Percentiles rank a stretch among this genome's conserved stretches.
Conservation (phyloP, 2,888 invertebrate species). For the Oscheius onirici region DNA sequence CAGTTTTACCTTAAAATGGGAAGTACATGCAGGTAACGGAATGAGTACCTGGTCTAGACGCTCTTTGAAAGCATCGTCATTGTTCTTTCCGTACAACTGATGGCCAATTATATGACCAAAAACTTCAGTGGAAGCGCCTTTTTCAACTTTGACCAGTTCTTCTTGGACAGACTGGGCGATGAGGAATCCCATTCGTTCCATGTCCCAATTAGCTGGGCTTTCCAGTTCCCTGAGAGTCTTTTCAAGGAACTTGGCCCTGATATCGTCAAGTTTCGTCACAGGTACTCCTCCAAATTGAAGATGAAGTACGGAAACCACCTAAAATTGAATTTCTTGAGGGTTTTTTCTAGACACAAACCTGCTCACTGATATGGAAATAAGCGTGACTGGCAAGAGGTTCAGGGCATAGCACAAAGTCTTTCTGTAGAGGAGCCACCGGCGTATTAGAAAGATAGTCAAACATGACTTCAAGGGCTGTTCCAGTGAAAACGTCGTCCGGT, state of each 20-base stretch:
- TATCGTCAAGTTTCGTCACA: slow-evolving; percentile 53
- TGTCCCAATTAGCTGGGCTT: slow-evolving; percentile 78
- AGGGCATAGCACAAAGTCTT: slow-evolving; percentile 62
- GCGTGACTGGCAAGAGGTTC: slow-evolving; percentile 61
- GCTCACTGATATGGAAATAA: slow-evolving; percentile 45
- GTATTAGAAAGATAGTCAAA: slow-evolving; percentile 80
- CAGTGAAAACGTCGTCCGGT: slow-evolving; percentile 40
- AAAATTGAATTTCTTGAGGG: slow-evolving; percentile 3
- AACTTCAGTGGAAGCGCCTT: slow-evolving; percentile 80
- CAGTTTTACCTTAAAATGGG: slow-evolving; percentile 34
- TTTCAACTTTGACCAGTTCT: slow-evolving; percentile 73
- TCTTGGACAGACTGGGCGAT: slow-evolving; percentile 74
- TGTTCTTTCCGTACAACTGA: slow-evolving; percentile 81
- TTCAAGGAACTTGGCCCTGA: slow-evolving; percentile 54
- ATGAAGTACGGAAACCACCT: slow-evolving; percentile 51
- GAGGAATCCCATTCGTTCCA: slow-evolving; percentile 81
- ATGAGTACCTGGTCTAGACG: slow-evolving; percentile 50
- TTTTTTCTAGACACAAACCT: slow-evolving; percentile 20
- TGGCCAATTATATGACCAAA: slow-evolving; percentile 85
- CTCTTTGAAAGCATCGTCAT: slow-evolving; percentile 49
- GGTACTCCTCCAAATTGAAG: slow-evolving; percentile 66
- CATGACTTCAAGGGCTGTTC: slow-evolving; percentile 53
- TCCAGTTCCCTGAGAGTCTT: slow-evolving; percentile 57
- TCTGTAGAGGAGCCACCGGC: slow-evolving; percentile 85
- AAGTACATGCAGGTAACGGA: too few species aligned